These are phyloP conservation scores for Coptodon bakossiorum DNA, from an alignment of 2,113 vertebrate species.

Conservation along the genomic window DNA sequence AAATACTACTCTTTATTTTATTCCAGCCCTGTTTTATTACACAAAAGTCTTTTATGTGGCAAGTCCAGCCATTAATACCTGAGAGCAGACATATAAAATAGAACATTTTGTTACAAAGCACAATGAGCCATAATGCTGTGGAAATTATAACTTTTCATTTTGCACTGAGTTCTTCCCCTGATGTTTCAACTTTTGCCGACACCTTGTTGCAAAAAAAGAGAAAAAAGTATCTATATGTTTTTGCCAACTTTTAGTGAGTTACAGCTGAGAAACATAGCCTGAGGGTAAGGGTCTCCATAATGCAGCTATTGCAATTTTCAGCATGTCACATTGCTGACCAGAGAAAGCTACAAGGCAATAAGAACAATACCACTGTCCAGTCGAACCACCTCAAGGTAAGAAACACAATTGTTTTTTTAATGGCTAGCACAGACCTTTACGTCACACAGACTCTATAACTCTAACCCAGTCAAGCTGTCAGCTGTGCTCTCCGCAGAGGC, in stretches of 20 bases:
- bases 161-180: background rate
- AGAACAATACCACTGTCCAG: constrained; percentile 19
- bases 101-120: background rate
- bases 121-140: background rate
- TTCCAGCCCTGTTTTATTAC: background rate
- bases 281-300: constrained; percentile 14
- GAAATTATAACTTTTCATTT: background rate
- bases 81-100: background rate
- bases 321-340: constrained; percentile 37
- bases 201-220: background rate
- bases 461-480: constrained; percentile 23
- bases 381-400: constrained; percentile 22
- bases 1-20: background rate
- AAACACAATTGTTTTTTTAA: constrained; percentile 42
- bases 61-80: background rate
- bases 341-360: constrained; percentile 19
- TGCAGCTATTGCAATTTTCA: constrained; percentile 41
- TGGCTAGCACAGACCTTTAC: constrained; percentile 6
- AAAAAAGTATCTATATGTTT: background rate
- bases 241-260: constrained; percentile 1
- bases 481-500: background rate
- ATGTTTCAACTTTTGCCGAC: background rate
- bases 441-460: constrained; percentile 28
- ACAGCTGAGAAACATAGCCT: constrained; percentile 16
- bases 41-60: background rate